These are phyloP conservation scores for Callimorpha dominula DNA, from an alignment of 2,888 invertebrate genomes.

Conservation along the genomic window DNA sequence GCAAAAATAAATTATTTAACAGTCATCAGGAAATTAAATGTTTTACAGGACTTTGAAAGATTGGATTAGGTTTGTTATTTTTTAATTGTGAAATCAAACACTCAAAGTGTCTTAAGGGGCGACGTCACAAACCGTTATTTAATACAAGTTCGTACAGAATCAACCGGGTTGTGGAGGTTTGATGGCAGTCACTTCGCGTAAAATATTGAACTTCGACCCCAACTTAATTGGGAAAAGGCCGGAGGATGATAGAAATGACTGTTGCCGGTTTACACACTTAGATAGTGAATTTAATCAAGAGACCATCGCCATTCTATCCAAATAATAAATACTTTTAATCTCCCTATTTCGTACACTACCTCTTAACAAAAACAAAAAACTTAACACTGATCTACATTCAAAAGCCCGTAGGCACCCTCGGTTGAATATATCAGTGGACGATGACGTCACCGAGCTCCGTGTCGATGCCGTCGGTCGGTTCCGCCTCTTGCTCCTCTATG, in stretches of 20 bases:
- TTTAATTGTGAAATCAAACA: too few relatives aligned
- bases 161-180: not conserved
- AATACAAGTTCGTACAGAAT: not conserved
- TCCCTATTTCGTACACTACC: slow-evolving; percentile 30
- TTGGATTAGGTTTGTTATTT: too few relatives aligned
- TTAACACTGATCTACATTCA: slow-evolving; percentile 14
- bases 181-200: too few relatives aligned
- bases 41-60: too few relatives aligned
- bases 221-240: too few relatives aligned
- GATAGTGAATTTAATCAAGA: not conserved
- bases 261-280: too few relatives aligned
- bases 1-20: too few relatives aligned
- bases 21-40: too few relatives aligned
- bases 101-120: too few relatives aligned
- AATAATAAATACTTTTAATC: not conserved
- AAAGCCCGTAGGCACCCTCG: not conserved
- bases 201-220: too few relatives aligned
- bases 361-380: slow-evolving; percentile 19
- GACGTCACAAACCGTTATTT: not conserved
- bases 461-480: slow-evolving; percentile 34
- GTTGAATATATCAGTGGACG: slow-evolving; percentile 63
- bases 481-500: slow-evolving; percentile 62
- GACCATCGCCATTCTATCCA: not conserved
- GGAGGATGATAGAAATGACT: too few relatives aligned
- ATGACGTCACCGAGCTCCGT: slow-evolving; percentile 55